Evolutionary conservation across 2,888 invertebrate genomes (phyloP).

Genomic region (Seira ritae): DNA sequence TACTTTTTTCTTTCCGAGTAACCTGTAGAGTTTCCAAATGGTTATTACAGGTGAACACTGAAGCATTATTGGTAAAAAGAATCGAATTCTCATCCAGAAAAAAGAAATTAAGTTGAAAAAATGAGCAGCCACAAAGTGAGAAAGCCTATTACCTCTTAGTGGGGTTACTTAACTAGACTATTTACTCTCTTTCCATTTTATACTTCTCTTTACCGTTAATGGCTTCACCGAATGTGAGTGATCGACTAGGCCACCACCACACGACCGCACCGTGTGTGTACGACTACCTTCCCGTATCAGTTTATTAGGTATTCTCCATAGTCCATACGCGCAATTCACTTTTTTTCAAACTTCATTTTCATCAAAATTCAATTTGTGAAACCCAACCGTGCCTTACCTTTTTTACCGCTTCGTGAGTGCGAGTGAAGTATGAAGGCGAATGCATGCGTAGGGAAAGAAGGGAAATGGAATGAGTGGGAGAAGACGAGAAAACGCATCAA

Average conservation of each 20-base stretch:
- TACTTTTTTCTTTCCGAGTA: not conserved
- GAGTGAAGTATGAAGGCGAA: not conserved
- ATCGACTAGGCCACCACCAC: not conserved
- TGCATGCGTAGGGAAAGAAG: not conserved
- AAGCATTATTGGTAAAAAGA: not conserved
- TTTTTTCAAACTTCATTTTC: conserved; percentile 59
- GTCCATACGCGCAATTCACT: conserved; percentile 41
- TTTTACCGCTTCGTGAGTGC: conserved; percentile 12
- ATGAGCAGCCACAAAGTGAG: conserved; percentile 8
- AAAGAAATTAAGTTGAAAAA: conserved; percentile 2
- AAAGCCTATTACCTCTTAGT: not conserved
- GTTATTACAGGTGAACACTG: not conserved
- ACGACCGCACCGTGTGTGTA: not conserved
- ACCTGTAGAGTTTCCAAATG: conserved; percentile 11
- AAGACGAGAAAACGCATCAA: conserved; percentile 49
- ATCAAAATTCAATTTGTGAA: conserved; percentile 69
- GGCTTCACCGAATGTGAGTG: not conserved
- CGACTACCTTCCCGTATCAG: not conserved
- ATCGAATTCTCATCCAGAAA: not conserved
- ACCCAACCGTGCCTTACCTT: conserved; percentile 54
- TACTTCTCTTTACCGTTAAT: not conserved
- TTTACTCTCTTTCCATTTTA: not conserved
- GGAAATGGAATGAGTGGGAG: not conserved
- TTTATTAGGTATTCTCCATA: conserved; percentile 11
- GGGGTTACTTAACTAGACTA: not conserved